A percentile compares a stretch with the other conserved stretches of the same genome.
Conservation (phyloP, 2,797 vertebrate species). For the Sebastes hubbsi region DNA sequence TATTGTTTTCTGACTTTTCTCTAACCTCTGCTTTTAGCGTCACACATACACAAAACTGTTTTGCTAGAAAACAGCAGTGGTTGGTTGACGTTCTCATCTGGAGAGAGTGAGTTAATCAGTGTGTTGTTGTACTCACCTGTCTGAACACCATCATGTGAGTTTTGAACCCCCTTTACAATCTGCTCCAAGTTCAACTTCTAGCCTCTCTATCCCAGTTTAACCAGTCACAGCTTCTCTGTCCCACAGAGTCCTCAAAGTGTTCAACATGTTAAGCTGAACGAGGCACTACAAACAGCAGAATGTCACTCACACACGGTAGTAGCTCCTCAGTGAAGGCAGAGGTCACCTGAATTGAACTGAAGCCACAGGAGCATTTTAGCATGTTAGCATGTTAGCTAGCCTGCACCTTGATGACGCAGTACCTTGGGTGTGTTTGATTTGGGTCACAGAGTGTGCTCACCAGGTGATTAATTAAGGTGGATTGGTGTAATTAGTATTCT, state of each 20-base stretch:
- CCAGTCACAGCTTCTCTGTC: not conserved
- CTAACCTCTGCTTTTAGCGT: not conserved
- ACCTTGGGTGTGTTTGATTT: accelerated
- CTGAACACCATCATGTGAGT: not conserved
- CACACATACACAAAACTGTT: not conserved
- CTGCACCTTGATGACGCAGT: not conserved
- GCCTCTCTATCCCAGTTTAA: not conserved
- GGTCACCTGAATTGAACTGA: accelerated
- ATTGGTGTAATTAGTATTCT: no score
- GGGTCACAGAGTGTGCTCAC: not conserved
- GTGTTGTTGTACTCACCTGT: not conserved
- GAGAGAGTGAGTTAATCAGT: not conserved
- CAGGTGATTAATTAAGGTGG: not conserved
- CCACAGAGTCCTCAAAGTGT: not conserved
- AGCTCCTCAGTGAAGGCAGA: not conserved
- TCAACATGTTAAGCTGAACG: accelerated
- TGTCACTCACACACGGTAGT: no score
- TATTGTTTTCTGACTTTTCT: not conserved
- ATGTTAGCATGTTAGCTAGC: not conserved
- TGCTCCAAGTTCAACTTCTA: not conserved
- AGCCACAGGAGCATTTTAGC: not conserved
- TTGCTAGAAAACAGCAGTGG: not conserved
- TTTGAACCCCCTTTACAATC: not conserved
- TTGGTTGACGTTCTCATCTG: not conserved
- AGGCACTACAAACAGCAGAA: no score